A percentile compares a stretch with the other conserved stretches of the same genome.
Conservation (phyloP, 2,888 invertebrate species). For the Euplagia quadripunctaria region DNA sequence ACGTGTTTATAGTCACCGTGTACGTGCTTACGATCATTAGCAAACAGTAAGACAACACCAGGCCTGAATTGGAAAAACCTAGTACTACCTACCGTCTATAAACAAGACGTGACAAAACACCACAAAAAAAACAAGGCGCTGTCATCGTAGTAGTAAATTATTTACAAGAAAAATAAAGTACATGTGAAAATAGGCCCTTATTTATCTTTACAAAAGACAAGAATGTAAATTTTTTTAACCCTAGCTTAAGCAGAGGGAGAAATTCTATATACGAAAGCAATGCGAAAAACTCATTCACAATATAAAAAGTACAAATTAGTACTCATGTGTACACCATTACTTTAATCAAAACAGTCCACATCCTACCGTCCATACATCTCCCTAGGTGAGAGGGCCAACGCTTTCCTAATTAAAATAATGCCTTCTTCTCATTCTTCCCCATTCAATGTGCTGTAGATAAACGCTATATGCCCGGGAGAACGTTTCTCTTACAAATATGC, state of each 20-base stretch:
- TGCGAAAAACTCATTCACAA: conserved; percentile 32
- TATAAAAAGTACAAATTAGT: conserved; percentile 30
- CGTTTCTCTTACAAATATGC: conserved; percentile 76
- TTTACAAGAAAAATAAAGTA: background rate
- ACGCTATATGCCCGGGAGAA: conserved; percentile 78
- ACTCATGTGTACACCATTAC: conserved; percentile 51
- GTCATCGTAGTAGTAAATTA: background rate
- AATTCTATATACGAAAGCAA: conserved; percentile 25
- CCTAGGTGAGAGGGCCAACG: conserved; percentile 67
- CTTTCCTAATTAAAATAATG: conserved; percentile 87
- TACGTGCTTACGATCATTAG: no score
- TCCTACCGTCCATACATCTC: conserved; percentile 57
- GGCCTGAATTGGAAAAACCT: no score
- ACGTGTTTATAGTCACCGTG: no score
- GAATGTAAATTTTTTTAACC: background rate
- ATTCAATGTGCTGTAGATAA: conserved; percentile 85
- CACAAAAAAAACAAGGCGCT: no score
- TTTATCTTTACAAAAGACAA: background rate
- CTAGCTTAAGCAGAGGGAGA: background rate
- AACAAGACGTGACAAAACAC: no score
- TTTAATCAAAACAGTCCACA: conserved; percentile 65
- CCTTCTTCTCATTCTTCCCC: conserved; percentile 81
- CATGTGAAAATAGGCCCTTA: background rate
- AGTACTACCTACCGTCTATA: no score
- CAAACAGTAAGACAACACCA: no score